phyloP scores from a whole-genome alignment of 1,140 invertebrate species.

The Pygmarrhopalites habei region DNA sequence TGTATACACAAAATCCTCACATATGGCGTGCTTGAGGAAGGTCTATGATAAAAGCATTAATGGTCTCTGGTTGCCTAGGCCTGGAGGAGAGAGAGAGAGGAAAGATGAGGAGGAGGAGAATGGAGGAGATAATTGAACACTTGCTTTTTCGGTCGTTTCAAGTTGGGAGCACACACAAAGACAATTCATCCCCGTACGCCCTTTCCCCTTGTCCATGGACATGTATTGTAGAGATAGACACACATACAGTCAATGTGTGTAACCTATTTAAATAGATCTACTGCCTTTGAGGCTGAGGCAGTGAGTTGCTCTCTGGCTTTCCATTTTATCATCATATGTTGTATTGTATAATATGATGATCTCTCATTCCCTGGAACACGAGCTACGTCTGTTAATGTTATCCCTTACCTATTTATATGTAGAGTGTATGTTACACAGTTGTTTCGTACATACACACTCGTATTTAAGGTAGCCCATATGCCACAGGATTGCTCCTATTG shows the following conservation, averaged over 20 bases:
- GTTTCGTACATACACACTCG: neutral
- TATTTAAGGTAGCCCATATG: neutral
- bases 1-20: too few species aligned
- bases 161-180: constrained; percentile 10
- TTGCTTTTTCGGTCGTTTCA: constrained; percentile 24
- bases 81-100: neutral
- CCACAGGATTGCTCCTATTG: neutral
- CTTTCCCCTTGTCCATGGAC: too few species aligned
- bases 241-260: too few species aligned
- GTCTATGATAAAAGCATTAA: constrained; percentile 4
- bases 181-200: neutral
- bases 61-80: neutral
- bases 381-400: too few species aligned
- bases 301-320: too few species aligned
- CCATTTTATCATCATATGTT: too few species aligned
- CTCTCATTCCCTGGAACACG: too few species aligned
- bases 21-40: neutral
- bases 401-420: too few species aligned
- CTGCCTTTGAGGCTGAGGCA: neutral
- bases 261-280: too few species aligned
- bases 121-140: constrained; percentile 24
- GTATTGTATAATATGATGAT: too few species aligned
- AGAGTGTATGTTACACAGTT: too few species aligned
- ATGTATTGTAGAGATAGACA: too few species aligned
- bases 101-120: neutral